phyloP scores from a whole-genome alignment of 2,113 vertebrate species.

The Todiramphus chloris region DNA sequence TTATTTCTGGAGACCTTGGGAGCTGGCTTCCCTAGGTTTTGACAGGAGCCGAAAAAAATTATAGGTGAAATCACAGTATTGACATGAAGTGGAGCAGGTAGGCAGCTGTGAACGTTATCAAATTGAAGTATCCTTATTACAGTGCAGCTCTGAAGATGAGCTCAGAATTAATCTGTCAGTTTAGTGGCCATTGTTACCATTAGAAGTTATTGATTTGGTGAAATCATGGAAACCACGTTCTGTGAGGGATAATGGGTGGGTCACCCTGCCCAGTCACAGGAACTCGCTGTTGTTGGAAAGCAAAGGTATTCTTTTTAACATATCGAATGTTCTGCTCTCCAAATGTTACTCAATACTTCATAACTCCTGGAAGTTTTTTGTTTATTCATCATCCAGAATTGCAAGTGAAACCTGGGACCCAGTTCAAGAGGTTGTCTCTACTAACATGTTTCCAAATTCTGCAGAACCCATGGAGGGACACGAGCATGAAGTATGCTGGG shows the following conservation, averaged over 20 bases:
- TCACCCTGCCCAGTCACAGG: not conserved
- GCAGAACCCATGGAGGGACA: not conserved
- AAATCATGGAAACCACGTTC: not conserved
- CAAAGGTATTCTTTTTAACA: not conserved
- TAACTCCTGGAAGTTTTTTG: constrained; percentile 6
- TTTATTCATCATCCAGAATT: not conserved
- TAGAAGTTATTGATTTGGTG: not conserved
- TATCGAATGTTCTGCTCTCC: not conserved
- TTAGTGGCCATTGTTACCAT: not conserved
- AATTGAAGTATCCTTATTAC: not conserved
- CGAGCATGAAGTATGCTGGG: rapidly evolving
- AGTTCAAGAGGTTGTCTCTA: not conserved
- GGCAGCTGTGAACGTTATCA: not conserved
- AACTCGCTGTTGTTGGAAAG: not conserved
- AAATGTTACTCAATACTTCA: constrained; percentile 6
- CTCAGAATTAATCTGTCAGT: not conserved
- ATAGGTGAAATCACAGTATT: not conserved
- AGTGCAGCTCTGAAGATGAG: not conserved
- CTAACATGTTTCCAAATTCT: not conserved
- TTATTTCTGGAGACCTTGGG: not conserved
- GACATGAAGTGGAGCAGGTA: not conserved
- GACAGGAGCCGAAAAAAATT: not conserved
- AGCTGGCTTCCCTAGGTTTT: not conserved
- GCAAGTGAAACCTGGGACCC: constrained; percentile 1
- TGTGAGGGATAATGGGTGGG: not conserved